Base-by-base conservation (phyloP, 2,888 invertebrate species). In the Drepana falcataria region DNA sequence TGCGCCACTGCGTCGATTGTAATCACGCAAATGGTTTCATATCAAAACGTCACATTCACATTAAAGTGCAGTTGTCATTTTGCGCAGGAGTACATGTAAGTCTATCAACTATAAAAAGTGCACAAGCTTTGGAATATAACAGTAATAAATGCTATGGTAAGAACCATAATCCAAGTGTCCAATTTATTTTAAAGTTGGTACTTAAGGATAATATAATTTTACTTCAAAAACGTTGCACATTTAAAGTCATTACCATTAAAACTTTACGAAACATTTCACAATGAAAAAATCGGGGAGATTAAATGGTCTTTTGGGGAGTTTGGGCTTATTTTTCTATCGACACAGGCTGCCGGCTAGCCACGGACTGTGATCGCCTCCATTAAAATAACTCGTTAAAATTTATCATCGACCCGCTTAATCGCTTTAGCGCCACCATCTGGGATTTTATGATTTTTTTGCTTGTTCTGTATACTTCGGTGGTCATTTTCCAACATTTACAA, bases 311-410 rank as follows among this genome's bases (percentile, higher is more conserved):
- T 86, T 79, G 78, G 78, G 55, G 73, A 79, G 80, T 81, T 80
- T 80, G 83, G 79, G 85, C 88, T 87, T 87, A 87, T 90, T 88
- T 90, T 91, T 87, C 87, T 89, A 87, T 87, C 83, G 81, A 77
- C 77, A 75, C 87, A 83, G 85, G 81, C 85, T 83, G 87, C 84
- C 76, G 82, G 82, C 80, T 78, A 79, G 87, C 89, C 89, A 83
- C 88, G 86, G 87, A 87, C 85, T 87, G 85, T 83, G 89, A 91
- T 91, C 87, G 87, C 87, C 84, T 84, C 89, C 90, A 88, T 91
- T 91, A 90, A 91, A 90, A 91, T 91, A 89, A 89, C 90, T 91
- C 90, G 90, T 91, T 91, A 91, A 91, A 91, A 91, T 91, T 90
- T 91, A 91, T 91, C 90, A 90, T 91, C 90, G 87, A 85, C 85